Conservation (phyloP, 2,888 invertebrate genomes). For the Spatulosminthurus flaviceps region DNA sequence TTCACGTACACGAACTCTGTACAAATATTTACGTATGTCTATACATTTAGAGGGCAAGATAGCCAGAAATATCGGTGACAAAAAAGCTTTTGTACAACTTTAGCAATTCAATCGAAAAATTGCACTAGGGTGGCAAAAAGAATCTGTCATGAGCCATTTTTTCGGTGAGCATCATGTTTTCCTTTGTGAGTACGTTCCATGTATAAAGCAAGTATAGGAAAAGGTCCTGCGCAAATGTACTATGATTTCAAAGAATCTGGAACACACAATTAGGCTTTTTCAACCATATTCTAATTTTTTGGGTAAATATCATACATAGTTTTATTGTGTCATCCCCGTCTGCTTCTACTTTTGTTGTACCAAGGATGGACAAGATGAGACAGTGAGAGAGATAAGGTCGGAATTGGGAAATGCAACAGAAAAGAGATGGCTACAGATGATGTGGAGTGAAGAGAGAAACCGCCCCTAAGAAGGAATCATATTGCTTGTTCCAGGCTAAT, state of each 20-base stretch:
- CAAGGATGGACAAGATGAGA: not conserved
- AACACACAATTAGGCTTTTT: not conserved
- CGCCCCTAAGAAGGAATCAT: slow-evolving; percentile 31
- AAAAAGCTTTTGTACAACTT: not conserved
- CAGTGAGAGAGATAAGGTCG: slow-evolving; percentile 11
- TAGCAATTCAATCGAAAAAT: not conserved
- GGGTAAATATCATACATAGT: not conserved
- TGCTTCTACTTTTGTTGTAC: not conserved
- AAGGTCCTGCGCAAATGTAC: not conserved
- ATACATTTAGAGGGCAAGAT: not conserved
- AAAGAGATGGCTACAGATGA: not conserved
- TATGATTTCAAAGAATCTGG: not conserved
- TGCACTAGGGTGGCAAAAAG: not conserved
- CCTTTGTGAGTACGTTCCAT: too few relatives aligned
- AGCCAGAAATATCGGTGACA: not conserved
- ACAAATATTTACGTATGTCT: not conserved
- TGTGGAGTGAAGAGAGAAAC: slow-evolving; percentile 28
- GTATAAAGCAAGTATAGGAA: too few relatives aligned
- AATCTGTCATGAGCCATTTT: not conserved
- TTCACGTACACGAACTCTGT: slow-evolving; percentile 1
- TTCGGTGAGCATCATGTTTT: not conserved
- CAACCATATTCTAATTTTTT: slow-evolving; percentile 1
- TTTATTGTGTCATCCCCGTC: not conserved
- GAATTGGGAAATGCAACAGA: not conserved
- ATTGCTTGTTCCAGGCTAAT: slow-evolving; percentile 16